Conservation (phyloP, 2,113 vertebrate species). For the Dermatemys mawii region DNA sequence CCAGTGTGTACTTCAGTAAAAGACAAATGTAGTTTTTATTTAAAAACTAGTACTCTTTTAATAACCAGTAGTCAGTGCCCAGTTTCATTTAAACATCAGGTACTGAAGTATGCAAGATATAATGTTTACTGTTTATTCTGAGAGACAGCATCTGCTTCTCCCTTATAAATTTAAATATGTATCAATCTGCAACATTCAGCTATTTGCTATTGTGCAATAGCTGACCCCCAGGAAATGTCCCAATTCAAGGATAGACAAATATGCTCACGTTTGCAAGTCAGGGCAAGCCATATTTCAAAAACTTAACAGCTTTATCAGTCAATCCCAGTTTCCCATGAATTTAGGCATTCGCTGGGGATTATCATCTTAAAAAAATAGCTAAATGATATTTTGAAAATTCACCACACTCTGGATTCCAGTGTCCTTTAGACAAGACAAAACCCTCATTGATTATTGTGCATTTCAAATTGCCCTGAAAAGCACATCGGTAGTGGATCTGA, state of each 20-base stretch:
- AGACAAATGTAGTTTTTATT: not conserved
- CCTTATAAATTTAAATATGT: not conserved
- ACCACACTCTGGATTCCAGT: not conserved
- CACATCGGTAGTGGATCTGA: not conserved
- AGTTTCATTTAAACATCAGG: not conserved
- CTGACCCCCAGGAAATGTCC: not conserved
- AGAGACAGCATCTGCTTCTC: rapidly evolving
- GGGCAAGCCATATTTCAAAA: not conserved
- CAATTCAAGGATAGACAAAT: not conserved
- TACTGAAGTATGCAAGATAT: not conserved
- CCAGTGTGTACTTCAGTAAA: not conserved
- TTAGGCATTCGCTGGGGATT: not conserved
- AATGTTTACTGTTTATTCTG: not conserved
- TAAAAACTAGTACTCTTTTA: not conserved
- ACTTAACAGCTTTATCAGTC: not conserved
- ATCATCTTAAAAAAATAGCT: not conserved
- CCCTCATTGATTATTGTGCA: not conserved
- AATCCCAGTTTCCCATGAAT: not conserved
- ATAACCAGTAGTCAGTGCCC: not conserved
- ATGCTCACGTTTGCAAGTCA: not conserved
- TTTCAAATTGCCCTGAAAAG: not conserved
- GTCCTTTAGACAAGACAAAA: not conserved
- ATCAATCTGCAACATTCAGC: not conserved
- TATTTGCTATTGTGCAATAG: not conserved
- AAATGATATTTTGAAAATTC: not conserved